Conservation (phyloP, 2,113 vertebrate genomes). For the Paramormyrops kingsleyae region DNA sequence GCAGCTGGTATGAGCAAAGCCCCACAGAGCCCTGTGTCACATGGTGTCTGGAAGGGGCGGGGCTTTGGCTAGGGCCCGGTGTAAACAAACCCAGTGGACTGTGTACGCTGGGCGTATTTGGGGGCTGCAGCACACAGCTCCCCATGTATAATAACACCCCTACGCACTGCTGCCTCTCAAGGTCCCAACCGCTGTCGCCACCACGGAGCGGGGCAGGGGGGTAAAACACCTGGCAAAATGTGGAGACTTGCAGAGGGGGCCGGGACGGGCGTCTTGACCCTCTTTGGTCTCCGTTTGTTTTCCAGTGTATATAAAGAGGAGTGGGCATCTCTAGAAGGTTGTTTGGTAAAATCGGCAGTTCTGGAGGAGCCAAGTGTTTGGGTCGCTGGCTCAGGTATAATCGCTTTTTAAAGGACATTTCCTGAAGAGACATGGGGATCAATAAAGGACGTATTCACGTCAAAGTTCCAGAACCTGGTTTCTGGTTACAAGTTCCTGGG, state of each 20-base stretch:
- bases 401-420: too few species aligned
- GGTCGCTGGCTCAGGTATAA: too few species aligned
- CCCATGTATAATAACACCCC: slow-evolving; percentile 62
- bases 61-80: not conserved
- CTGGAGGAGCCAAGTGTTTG: too few species aligned
- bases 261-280: not conserved
- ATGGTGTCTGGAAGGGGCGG: not conserved
- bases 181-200: slow-evolving; percentile 41
- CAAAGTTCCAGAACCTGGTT: not conserved
- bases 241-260: not conserved
- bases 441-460: not conserved
- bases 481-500: not conserved
- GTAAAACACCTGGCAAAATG: slow-evolving; percentile 27
- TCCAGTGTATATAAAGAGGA: not conserved
- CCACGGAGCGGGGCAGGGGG: slow-evolving; percentile 25
- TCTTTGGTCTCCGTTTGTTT: not conserved
- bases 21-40: not conserved
- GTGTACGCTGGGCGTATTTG: slow-evolving; percentile 62
- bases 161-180: slow-evolving; percentile 42
- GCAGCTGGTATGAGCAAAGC: not conserved
- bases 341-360: too few species aligned
- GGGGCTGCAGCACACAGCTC: slow-evolving; percentile 58
- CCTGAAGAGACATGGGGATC: not conserved
- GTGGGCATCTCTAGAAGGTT: too few species aligned
- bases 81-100: slow-evolving; percentile 23